Evolutionary conservation across 2,888 invertebrate genomes (phyloP), one percentile per base, ranked within the genome.

Genomic region (Phytoseiulus persimilis): DNA sequence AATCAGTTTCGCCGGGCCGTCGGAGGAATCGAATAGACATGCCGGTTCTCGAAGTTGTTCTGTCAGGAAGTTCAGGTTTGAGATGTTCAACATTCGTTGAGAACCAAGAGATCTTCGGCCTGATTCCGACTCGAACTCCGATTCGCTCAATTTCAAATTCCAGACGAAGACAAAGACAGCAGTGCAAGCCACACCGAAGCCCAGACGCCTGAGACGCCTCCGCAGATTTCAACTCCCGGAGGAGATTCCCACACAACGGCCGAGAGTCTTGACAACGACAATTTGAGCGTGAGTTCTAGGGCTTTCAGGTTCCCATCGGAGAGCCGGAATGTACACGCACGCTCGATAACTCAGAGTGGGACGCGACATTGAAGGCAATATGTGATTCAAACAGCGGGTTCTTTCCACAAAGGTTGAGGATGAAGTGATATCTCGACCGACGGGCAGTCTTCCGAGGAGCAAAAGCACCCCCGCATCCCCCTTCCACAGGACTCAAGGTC

Each of bases 211-310:
- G 87, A 87, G 18, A 87, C 87, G 32, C 87, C 87, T 33, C 87
- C 87, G 9, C 87, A 87, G 14, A 33, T 87, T 32, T 87, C 87
- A 6, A 87, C 87, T 45, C 87, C 87, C 23, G 87, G 87, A 14
- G 87, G 87, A 39, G 87, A 87, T 45, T 87, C 87, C 39, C 87
- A 87, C 87, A 87, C 87, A 33, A 87, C 87, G 5, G 87, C 87
- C 3, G 87, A 87, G 31, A 87, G 87, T 45, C 23, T 87, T 28
- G 87, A 87, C 33, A 33, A 87, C 32, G 87, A 87, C 87, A 87
- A 32, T 32, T 23, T 87, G 32, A 87, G 87, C 18, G 87, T 87
- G 18, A 87, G 87, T 87, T 39, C 31, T 0, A 28, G 28, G 9
- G n/a, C 39, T 87, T 28, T 33, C 33, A 6, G 23, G 31, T 84